phyloP scores from a whole-genome alignment of 2,797 vertebrate genomes.

The Austrolebias charrua region DNA sequence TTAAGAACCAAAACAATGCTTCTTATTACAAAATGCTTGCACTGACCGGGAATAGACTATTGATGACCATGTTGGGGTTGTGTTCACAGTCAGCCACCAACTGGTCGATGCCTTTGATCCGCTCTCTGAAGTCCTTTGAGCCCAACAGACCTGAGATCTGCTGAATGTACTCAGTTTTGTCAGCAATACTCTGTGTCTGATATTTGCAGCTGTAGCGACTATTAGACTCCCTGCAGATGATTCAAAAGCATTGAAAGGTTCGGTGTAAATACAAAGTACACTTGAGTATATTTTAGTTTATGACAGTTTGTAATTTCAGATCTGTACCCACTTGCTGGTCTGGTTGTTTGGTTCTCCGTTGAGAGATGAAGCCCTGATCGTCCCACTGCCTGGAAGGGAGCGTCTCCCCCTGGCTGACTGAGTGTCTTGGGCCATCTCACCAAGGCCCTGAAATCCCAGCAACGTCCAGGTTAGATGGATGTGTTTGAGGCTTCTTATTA shows the following conservation, averaged over 20 bases:
- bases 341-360: slow-evolving; percentile 81
- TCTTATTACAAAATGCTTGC: neutral
- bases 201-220: slow-evolving; percentile 75
- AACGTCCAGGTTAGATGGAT: slow-evolving; percentile 19
- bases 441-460: slow-evolving; percentile 82
- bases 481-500: neutral
- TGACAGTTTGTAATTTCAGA: slow-evolving; percentile 3
- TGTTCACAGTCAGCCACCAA: slow-evolving; percentile 84
- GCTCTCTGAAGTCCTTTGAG: slow-evolving; percentile 90
- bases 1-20: neutral
- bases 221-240: slow-evolving; percentile 62
- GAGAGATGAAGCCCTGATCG: slow-evolving; percentile 83
- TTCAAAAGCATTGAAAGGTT: slow-evolving; percentile 11
- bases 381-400: slow-evolving; percentile 82
- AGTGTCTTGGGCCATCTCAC: slow-evolving; percentile 86
- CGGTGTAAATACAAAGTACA: too few relatives aligned
- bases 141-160: slow-evolving; percentile 79
- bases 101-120: slow-evolving; percentile 88
- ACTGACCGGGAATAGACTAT: slow-evolving; percentile 82
- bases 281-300: neutral
- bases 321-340: slow-evolving; percentile 79
- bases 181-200: slow-evolving; percentile 78
- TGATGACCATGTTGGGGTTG: slow-evolving; percentile 82
- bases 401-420: slow-evolving; percentile 88
- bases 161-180: slow-evolving; percentile 86